Percentiles rank a stretch among this genome's conserved stretches.
Conservation (phyloP, 2,797 vertebrate species). For the Chaetophractus vellerosus region DNA sequence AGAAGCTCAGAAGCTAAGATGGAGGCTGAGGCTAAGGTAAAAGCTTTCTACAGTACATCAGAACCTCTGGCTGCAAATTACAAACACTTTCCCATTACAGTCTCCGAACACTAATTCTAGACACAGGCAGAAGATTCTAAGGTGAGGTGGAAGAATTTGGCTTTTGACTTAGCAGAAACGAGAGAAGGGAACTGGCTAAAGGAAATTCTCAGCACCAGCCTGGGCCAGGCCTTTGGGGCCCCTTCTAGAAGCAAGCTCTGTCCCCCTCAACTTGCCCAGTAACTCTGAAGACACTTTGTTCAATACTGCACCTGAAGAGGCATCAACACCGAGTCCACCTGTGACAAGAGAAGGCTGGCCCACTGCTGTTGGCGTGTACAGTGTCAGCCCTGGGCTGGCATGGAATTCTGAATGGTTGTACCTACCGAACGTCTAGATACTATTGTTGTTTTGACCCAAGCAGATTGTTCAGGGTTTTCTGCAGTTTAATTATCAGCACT, state of each 20-base stretch:
- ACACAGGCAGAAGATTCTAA: neutral
- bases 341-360: neutral
- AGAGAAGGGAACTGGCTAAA: neutral
- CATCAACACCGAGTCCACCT: neutral
- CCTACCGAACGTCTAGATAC: neutral
- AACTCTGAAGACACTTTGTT: neutral
- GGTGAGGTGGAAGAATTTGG: neutral
- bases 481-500: neutral
- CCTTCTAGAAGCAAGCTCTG: neutral
- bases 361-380: neutral
- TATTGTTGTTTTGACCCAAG: neutral
- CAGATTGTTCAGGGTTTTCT: neutral
- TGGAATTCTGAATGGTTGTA: neutral
- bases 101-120: neutral
- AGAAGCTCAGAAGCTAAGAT: neutral
- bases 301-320: neutral
- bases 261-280: neutral
- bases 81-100: neutral
- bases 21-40: neutral
- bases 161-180: neutral
- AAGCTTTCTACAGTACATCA: neutral
- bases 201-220: neutral
- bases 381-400: neutral
- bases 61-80: neutral
- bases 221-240: neutral